Base-by-base conservation (phyloP, 2,797 vertebrate genomes). In the Megaceryle alcyon region DNA sequence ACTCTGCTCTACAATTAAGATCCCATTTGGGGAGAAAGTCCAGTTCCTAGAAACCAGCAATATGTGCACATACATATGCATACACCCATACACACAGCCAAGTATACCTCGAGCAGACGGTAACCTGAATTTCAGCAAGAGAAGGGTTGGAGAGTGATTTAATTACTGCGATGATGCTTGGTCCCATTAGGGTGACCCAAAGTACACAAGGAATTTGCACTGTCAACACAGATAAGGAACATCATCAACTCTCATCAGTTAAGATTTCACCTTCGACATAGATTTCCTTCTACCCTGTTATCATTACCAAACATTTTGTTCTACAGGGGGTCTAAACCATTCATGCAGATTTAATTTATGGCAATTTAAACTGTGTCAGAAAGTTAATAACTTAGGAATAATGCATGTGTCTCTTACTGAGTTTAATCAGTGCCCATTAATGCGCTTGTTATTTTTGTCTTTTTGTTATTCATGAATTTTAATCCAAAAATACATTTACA, bases 321-420 rank as follows among this genome's bases (percentile, higher is more conserved):
- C 90, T 83, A 88, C 61, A 85, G 83, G 72, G 82, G 80, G 51
- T 78, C 86, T 92, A 91, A 96, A 63, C 66, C 41, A 26, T 85
- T 96, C 68, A 54, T 70, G 66, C 37, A 92, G 89, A 95, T 89
- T 87, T 93, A 92, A 97, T 96, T 96, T 93, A 97, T 53, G 53
- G 69, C 87, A 94, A 95, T 96, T 97, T 96, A 96, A 96, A 96
- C 73, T 88, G 91, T 97, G 91, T 93, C 92, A 97, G 77, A 89
- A 97, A 96, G 92, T 97, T 97, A 97, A 95, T 92, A 95, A 96
- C 72, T 94, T 77, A 72, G 78, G 96, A 97, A 97, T 97, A 97
- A 97, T 95, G 90, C 87, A 95, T 80, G 65, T 43, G 53, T 93
- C 75, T 97, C 96, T 97, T 71, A 95, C 88, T 78, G 96, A 96